Percentiles rank a stretch among this genome's conserved stretches.
Conservation (phyloP, 2,797 vertebrate genomes). For the Paramormyrops hopkinsi region DNA sequence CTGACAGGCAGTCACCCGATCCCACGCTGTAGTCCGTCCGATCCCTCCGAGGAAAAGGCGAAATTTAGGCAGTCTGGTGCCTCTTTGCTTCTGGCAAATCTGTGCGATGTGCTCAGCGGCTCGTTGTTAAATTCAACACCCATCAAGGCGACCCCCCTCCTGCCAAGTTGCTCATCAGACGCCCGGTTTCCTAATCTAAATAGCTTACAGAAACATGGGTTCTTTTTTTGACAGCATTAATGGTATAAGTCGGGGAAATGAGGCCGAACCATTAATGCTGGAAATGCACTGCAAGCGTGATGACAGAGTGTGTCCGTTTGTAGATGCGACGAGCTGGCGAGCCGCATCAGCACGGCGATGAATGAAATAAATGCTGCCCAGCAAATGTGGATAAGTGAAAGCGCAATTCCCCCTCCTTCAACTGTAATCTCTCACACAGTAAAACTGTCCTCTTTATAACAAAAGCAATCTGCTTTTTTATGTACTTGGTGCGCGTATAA, state of each 20-base stretch:
- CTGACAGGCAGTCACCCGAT: slow-evolving; percentile 34
- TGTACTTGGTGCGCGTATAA: neutral
- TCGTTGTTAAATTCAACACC: slow-evolving; percentile 10
- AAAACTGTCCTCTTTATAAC: neutral
- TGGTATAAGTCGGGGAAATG: neutral
- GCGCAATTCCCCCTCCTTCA: neutral
- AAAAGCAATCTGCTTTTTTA: neutral
- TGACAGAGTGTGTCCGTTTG: neutral
- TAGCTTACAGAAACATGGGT: neutral
- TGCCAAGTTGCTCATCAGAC: slow-evolving; percentile 13
- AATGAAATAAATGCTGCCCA: neutral
- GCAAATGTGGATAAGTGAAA: neutral
- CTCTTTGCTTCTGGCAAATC: neutral
- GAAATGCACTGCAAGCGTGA: neutral
- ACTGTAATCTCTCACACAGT: neutral
- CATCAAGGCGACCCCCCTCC: slow-evolving; percentile 2
- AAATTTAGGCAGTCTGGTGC: neutral
- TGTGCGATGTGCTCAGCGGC: neutral
- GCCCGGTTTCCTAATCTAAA: neutral
- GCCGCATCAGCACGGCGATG: neutral
- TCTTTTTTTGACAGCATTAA: slow-evolving; percentile 5
- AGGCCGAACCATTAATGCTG: neutral
- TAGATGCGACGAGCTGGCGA: neutral
- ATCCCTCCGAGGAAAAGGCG: slow-evolving; percentile 38
- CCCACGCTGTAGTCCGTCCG: slow-evolving; percentile 55